Evolutionary conservation across 2,888 invertebrate genomes (phyloP).

Genomic region (Atherix ibis): DNA sequence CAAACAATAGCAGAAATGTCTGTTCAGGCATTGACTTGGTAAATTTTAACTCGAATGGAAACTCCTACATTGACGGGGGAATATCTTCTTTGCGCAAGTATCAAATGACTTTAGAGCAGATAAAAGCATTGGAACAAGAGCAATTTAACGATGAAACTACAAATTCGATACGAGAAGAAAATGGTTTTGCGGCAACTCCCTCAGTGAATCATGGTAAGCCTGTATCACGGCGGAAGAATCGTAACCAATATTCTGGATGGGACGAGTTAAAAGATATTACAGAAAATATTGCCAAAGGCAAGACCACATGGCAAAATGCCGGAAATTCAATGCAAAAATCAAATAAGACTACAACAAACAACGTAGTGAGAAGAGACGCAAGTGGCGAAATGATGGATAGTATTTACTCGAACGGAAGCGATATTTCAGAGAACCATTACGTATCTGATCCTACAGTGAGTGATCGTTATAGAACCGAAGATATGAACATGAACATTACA

Average conservation of each 20-base stretch:
- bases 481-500: neutral
- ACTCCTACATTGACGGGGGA: conserved; percentile 22
- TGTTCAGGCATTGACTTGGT: neutral
- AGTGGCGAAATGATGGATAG: too few species aligned
- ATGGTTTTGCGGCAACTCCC: too few species aligned
- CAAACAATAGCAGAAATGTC: conserved; percentile 1
- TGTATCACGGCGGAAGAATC: conserved; percentile 40
- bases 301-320: neutral
- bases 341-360: too few species aligned
- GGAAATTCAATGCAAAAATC: too few species aligned
- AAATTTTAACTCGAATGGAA: conserved; percentile 11
- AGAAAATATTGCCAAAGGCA: conserved; percentile 11
- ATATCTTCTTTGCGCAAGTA: conserved; percentile 40
- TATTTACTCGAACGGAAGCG: neutral
- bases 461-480: neutral
- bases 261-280: conserved; percentile 28
- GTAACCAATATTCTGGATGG: conserved; percentile 42
- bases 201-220: too few species aligned
- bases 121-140: conserved; percentile 38
- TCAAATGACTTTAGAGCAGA: conserved; percentile 38
- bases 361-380: too few species aligned
- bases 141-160: conserved; percentile 27
- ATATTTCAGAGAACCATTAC: conserved; percentile 19
- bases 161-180: conserved; percentile 43
- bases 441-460: conserved; percentile 20